These are phyloP conservation scores for Coenobita brevimanus DNA, from an alignment of 1,140 invertebrate genomes.

Conservation along the genomic window DNA sequence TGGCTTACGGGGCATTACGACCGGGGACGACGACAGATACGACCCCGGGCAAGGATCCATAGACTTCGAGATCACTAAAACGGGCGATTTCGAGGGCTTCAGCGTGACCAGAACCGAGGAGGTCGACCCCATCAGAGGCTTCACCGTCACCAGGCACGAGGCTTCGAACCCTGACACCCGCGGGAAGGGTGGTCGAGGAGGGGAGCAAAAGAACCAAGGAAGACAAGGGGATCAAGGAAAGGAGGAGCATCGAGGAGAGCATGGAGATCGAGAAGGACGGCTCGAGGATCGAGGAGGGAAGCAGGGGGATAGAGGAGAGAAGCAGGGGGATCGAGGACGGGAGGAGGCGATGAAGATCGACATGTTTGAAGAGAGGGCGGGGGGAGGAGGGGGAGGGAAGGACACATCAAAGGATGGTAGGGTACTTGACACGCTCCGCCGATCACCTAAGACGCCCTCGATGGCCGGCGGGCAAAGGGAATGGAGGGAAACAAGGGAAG, in stretches of 20 bases:
- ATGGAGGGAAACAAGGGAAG: too few species aligned
- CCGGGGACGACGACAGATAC: neutral
- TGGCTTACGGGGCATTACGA: neutral
- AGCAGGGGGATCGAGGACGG: neutral
- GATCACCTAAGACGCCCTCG: neutral
- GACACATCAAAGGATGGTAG: neutral
- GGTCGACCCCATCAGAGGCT: slow-evolving; percentile 32
- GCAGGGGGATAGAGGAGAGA: neutral
- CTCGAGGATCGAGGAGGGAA: too few species aligned
- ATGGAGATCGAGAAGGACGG: too few species aligned
- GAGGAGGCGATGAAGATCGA: neutral
- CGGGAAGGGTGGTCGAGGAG: neutral
- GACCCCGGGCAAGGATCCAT: neutral
- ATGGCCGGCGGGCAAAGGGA: neutral
- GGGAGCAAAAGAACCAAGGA: too few species aligned
- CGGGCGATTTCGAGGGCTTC: slow-evolving; percentile 50
- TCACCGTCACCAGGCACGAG: slow-evolving; percentile 25
- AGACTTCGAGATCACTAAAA: slow-evolving; percentile 43
- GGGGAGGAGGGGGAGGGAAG: neutral
- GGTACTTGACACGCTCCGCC: neutral
- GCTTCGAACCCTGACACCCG: neutral
- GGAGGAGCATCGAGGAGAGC: neutral
- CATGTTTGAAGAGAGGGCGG: neutral
- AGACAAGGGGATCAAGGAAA: too few species aligned
- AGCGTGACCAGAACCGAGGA: slow-evolving; percentile 49